Base-by-base conservation (phyloP, 1,140 invertebrate species). In the Pectinophora gossypiella region DNA sequence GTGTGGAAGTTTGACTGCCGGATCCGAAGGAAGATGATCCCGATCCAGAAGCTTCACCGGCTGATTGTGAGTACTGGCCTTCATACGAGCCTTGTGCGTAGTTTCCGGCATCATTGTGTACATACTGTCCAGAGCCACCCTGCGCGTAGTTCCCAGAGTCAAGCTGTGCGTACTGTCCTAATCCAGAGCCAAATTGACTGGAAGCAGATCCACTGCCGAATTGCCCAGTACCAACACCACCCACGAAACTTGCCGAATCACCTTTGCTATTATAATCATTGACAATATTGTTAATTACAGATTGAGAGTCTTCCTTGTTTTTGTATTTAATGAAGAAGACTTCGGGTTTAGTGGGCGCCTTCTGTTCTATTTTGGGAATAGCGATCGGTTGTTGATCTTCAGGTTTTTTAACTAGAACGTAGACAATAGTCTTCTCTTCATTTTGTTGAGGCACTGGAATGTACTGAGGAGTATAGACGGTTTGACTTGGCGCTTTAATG, bases 341-440 rank as follows among this genome's bases (percentile, higher is more conserved):
- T 46, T 85, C 82, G 7, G 82, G 82, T 55, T 85, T 85, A n/a
- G 65, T 43, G 15, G 82, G 82, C 6, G 76, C 64, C 49, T 79
- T 84, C 48, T 76, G 69, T 51, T 85, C 80, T 7, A 83, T 54
- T 59, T 54, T 94, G 0, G 94, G 94, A 3, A 95, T 88, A 19
- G 90, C 88, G 53, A 94, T 89, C 51, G 94, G 92, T 9, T 93
- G 92, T 19, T 89, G 89, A 53, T 92, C 92, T 65, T 94, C 92
- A 3, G 93, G 93, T 82, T 94, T 95, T 84, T 95, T 94, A 3
- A 94, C 93, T 36, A 96, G 86, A 1, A 96, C 94, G 77, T 95
- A 95, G 61, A 96, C 94, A 38, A 95, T 90, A 10, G 95, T 96
- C 66, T 95, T 95, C 69, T 95, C 93, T 84, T 95, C 94, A 54